Percentiles rank a stretch among this genome's conserved stretches.
Evolutionary conservation across 2,888 invertebrate genomes (phyloP).

Genomic region (Acanthacorydalis orientalis): DNA sequence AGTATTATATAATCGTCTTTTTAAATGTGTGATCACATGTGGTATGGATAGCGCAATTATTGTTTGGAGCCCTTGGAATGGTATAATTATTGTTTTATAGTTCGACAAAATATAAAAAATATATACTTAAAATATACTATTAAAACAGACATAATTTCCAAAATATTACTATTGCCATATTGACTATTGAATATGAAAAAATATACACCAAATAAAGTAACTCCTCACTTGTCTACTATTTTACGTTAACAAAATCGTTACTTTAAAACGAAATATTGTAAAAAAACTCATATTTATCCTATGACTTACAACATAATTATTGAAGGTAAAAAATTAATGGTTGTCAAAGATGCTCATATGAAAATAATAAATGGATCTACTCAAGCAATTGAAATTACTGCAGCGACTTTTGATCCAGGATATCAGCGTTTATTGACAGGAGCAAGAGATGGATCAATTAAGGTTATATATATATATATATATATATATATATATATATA

Average conservation of each 20-base stretch:
- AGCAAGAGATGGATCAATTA: slow-evolving; percentile 59
- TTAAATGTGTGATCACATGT: slow-evolving; percentile 55
- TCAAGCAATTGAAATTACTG: slow-evolving; percentile 54
- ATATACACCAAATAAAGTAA: too few relatives aligned
- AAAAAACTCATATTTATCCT: background rate
- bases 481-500: too few relatives aligned
- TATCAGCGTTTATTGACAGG: slow-evolving; percentile 59
- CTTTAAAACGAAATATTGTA: background rate
- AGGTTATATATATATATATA: slow-evolving; percentile 20
- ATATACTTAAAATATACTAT: too few relatives aligned
- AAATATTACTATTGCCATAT: too few relatives aligned
- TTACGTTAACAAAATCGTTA: background rate
- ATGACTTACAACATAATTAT: slow-evolving; percentile 16
- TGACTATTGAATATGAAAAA: too few relatives aligned
- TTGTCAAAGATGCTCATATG: slow-evolving; percentile 55
- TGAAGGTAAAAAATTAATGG: slow-evolving; percentile 45
- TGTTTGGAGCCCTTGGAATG: slow-evolving; percentile 63
- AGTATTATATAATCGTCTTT: slow-evolving; percentile 59
- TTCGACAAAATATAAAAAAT: background rate
- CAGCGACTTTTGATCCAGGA: slow-evolving; percentile 59
- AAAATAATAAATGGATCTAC: slow-evolving; percentile 45
- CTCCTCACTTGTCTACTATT: background rate
- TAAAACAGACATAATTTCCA: too few relatives aligned
- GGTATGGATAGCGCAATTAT: slow-evolving; percentile 67
- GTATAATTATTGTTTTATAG: slow-evolving; percentile 14